A percentile compares a stretch with the other conserved stretches of the same genome.
These are phyloP conservation scores for Poecilobothrus nobilitatus DNA, from an alignment of 2,888 invertebrate species.

Conservation along the genomic window DNA sequence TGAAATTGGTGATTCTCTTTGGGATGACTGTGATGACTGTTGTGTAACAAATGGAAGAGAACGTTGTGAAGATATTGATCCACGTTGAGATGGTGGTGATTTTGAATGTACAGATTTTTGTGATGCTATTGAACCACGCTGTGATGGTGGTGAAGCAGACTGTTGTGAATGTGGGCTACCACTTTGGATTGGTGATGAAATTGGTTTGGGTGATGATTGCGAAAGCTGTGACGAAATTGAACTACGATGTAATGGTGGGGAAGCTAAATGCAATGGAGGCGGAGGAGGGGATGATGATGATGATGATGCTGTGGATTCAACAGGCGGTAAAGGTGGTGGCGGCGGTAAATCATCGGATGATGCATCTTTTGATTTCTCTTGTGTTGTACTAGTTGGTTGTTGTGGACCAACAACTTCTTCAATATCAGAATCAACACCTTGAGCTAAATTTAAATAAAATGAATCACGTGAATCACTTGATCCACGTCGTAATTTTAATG, in stretches of 20 bases:
- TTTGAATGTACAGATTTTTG: constrained; percentile 4
- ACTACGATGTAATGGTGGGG: constrained; percentile 27
- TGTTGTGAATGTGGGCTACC: constrained; percentile 23
- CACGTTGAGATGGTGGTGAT: constrained; percentile 10
- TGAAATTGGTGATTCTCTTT: constrained; percentile 32
- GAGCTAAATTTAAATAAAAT: constrained; percentile 85
- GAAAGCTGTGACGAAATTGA: constrained; percentile 28
- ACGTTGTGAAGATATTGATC: background rate
- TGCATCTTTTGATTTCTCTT: constrained; percentile 24
- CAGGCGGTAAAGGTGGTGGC: constrained; percentile 33
- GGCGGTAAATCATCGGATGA: constrained; percentile 35
- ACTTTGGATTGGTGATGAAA: background rate
- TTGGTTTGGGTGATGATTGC: constrained; percentile 9
- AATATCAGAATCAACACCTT: constrained; percentile 83
- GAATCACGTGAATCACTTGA: constrained; percentile 82
- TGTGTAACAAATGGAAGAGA: background rate
- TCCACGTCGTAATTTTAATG: constrained; percentile 73
- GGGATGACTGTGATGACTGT: background rate
- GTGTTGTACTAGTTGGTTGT: constrained; percentile 25
- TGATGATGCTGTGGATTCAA: constrained; percentile 11
- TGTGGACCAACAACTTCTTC: constrained; percentile 62
- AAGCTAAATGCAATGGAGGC: constrained; percentile 22
- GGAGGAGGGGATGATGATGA: constrained; percentile 17
- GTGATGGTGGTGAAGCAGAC: constrained; percentile 31
- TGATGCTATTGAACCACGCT: constrained; percentile 29